Conservation (phyloP, 1,140 invertebrate species). For the Aphidius ervi region DNA sequence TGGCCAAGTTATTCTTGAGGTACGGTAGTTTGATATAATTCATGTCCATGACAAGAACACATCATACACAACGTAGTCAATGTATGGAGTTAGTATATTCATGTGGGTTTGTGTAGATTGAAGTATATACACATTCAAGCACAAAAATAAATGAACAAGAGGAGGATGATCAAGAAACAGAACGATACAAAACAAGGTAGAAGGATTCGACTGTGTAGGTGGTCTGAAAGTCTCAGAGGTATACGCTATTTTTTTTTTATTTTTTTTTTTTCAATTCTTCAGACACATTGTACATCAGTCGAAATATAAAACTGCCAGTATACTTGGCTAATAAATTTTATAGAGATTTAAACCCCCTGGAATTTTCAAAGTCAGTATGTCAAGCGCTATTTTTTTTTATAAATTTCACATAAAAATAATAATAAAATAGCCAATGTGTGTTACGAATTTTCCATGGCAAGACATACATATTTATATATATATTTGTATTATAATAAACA, state of each 20-base stretch:
- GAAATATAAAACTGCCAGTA: constrained; percentile 28
- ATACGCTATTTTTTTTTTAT: too few relatives aligned
- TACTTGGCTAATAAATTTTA: constrained; percentile 31
- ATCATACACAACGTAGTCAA: constrained; percentile 3
- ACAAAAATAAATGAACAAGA: background rate
- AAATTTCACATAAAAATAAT: too few relatives aligned
- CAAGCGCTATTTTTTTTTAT: too few relatives aligned
- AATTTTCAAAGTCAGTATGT: too few relatives aligned
- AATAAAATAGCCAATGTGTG: too few relatives aligned
- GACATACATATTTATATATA: too few relatives aligned
- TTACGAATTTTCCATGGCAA: too few relatives aligned
- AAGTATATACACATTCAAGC: background rate
- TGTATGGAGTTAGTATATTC: background rate
- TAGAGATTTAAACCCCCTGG: constrained; percentile 14
- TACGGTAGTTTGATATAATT: constrained; percentile 10
- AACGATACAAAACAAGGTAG: constrained; percentile 23
- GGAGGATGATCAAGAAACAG: constrained; percentile 15
- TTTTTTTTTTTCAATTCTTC: constrained; percentile 2
- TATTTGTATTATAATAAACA: too few relatives aligned
- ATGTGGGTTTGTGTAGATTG: constrained; percentile 5
- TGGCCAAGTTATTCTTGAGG: background rate
- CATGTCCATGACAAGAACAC: constrained; percentile 8
- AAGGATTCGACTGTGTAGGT: constrained; percentile 20
- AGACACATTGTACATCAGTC: constrained; percentile 16
- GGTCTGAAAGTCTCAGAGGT: constrained; percentile 15